Base-by-base conservation (phyloP, 2,888 invertebrate genomes). In the Eupeodes luniger region DNA sequence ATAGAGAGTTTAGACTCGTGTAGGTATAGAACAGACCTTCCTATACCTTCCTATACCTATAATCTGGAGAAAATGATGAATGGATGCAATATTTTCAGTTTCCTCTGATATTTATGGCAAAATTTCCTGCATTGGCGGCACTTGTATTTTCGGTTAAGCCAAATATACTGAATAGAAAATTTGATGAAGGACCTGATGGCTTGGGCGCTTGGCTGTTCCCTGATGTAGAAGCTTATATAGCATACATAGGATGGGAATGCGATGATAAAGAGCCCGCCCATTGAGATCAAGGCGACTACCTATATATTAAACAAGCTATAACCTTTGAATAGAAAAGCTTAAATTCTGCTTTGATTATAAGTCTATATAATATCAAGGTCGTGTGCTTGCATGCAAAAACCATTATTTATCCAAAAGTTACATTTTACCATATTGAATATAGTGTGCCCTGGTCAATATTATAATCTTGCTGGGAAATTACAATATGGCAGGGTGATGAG, bases 11-110 rank as follows among this genome's bases (percentile, higher is more conserved):
- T 40, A 40, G 4, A 40, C 40, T 27, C 27, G 27, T 9, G 40
- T 40, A 40, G 40, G 9, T 40, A 40, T 40, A 40, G 40, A 40
- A 40, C 6, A 14, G 47, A 47, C 7, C 19, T 66, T 34, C 34
- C 5, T 27, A 11, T 7, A n/a, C 7, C 9, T 62, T 12, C 34
- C 57, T 12, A 44, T 7, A 55, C 11, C 19, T 55, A 44, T 64
- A 72, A 80, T 84, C 80, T 84, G 44, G 67, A 51, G 80, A 61
- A 84, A 61, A 87, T 84, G 87, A 87, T 87, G 76, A 84, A 87
- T 87, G 84, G 84, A 44, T 72, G 87, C 84, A 87, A 87, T 87
- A 87, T 84, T 87, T 87, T 72, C 77, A 83, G 66, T 84, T 80
- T 87, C 69, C 47, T 49, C 34, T 55, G 47, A 87, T 87, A 87